These are phyloP conservation scores for Grapholita molesta DNA, from an alignment of 1,140 invertebrate genomes.

Conservation along the genomic window DNA sequence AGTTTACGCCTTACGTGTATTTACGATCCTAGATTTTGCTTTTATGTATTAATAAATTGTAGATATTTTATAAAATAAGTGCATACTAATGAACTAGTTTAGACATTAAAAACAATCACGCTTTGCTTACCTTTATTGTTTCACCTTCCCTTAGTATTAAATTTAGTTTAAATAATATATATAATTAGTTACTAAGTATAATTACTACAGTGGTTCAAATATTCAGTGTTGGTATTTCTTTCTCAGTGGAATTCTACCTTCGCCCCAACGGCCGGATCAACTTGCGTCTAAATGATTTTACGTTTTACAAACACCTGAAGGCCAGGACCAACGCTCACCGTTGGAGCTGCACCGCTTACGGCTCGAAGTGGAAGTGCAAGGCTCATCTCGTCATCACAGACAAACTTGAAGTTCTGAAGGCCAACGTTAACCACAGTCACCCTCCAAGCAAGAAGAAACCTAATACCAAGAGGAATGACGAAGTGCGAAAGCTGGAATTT, in stretches of 20 bases:
- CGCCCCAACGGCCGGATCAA: conserved; percentile 65
- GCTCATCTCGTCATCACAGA: conserved; percentile 68
- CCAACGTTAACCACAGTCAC: conserved; percentile 57
- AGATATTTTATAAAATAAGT: neutral
- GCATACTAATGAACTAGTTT: neutral
- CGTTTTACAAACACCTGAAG: conserved; percentile 68
- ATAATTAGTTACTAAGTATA: neutral
- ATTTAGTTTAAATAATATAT: conserved; percentile 2
- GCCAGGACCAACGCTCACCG: conserved; percentile 59
- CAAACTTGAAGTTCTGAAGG: conserved; percentile 64
- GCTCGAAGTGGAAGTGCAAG: conserved; percentile 68
- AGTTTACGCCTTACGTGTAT: no score
- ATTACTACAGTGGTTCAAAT: neutral
- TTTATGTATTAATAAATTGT: neutral
- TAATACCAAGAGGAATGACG: conserved; percentile 18
- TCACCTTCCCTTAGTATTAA: neutral
- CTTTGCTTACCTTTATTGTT: conserved; percentile 13
- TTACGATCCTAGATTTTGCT: neutral
- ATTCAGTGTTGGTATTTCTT: conserved; percentile 22
- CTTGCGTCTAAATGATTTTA: conserved; percentile 66
- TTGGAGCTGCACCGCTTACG: conserved; percentile 72
- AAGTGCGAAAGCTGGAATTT: neutral
- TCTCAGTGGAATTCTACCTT: conserved; percentile 65
- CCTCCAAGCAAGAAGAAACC: conserved; percentile 49
- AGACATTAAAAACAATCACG: neutral